Evolutionary conservation across 2,113 vertebrate genomes (phyloP).

Genomic region (Hypocryptadius cinnamomeus): DNA sequence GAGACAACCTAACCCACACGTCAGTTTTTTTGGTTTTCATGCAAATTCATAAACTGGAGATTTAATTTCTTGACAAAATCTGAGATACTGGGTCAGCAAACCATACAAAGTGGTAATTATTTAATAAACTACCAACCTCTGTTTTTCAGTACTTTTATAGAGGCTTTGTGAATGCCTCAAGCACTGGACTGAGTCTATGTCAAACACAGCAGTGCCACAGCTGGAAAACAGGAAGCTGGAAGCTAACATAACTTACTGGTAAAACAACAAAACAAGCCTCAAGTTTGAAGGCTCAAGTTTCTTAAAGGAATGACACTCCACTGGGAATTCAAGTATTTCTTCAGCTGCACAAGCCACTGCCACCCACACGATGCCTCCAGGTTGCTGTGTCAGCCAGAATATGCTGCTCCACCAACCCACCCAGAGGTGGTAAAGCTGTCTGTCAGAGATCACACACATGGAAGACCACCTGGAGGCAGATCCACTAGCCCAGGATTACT

Average conservation of each 20-base stretch:
- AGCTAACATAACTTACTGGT: not conserved
- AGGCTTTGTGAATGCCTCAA: not conserved
- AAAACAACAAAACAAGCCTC: slow-evolving; percentile 19
- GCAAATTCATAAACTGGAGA: not conserved
- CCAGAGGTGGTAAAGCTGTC: not conserved
- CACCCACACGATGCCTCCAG: not conserved
- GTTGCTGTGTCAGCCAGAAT: not conserved
- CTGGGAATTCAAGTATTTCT: slow-evolving; percentile 32
- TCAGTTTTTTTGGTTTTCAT: not conserved
- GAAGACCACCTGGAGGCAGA: not conserved
- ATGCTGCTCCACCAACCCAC: not conserved
- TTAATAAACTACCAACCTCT: not conserved
- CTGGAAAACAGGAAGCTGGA: slow-evolving; percentile 43
- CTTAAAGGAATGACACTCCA: not conserved
- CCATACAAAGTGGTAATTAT: not conserved
- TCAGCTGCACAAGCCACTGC: slow-evolving; percentile 22
- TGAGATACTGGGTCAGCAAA: not conserved
- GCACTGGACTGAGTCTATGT: not conserved
- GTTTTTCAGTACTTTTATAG: not conserved
- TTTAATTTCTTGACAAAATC: not conserved
- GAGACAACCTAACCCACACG: not conserved
- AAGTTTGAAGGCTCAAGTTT: not conserved
- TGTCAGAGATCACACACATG: accelerated
- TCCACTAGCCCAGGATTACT: not conserved
- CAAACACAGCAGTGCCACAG: not conserved